Percentiles rank a stretch among this genome's conserved stretches.
phyloP scores from a whole-genome alignment of 1,140 invertebrate genomes.

The Monochamus saltuarius region DNA sequence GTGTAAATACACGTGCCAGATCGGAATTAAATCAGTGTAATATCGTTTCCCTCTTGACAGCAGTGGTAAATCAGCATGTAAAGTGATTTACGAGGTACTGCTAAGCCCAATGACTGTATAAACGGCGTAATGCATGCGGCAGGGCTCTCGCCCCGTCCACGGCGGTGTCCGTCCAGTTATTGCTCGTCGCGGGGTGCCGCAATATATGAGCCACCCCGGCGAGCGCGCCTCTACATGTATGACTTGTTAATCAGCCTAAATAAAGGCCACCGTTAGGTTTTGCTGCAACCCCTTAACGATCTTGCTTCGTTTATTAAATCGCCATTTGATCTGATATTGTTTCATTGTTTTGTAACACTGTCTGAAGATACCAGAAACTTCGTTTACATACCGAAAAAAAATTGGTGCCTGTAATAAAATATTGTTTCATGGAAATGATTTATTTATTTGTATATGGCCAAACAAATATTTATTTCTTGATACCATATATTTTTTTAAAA shows the following conservation, averaged over 20 bases:
- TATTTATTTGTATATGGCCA: too few species aligned
- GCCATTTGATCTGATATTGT: too few species aligned
- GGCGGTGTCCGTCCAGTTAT: constrained; percentile 29
- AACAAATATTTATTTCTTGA: too few species aligned
- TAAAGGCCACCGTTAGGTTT: too few species aligned
- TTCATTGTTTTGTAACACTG: too few species aligned
- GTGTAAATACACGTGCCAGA: constrained; percentile 1
- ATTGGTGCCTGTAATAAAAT: too few species aligned
- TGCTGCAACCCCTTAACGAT: too few species aligned
- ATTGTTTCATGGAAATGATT: too few species aligned
- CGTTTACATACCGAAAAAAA: too few species aligned
- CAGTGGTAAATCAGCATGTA: constrained; percentile 35
- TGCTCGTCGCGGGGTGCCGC: constrained; percentile 25
- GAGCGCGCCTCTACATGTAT: constrained; percentile 2
- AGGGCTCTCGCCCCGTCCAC: constrained; percentile 20
- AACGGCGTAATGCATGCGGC: constrained; percentile 37
- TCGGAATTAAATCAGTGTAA: constrained; percentile 2
- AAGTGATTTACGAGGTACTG: constrained; percentile 36
- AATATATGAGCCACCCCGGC: constrained; percentile 23
- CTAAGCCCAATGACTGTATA: constrained; percentile 36
- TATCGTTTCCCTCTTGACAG: constrained; percentile 24
- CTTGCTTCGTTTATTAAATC: too few species aligned
- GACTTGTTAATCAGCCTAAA: constrained; percentile 25
- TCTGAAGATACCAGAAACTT: too few species aligned
- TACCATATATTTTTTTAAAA: too few species aligned